These are phyloP conservation scores for Vimba vimba DNA, from an alignment of 2,113 vertebrate genomes.

Conservation along the genomic window DNA sequence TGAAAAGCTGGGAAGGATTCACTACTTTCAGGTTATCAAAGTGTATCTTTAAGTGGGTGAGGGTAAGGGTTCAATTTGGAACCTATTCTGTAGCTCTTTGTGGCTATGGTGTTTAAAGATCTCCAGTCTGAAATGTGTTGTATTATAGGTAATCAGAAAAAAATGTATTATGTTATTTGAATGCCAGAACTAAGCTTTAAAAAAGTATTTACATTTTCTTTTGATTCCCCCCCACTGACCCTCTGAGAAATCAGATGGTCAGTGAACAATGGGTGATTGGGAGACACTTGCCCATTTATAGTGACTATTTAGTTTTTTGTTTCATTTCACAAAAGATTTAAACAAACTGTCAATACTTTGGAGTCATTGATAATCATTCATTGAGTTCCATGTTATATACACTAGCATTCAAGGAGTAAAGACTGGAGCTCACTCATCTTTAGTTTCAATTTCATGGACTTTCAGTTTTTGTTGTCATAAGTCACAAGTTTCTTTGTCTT, in stretches of 20 bases:
- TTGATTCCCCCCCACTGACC: not conserved
- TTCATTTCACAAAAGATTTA: not conserved
- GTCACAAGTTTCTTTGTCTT: too few species aligned
- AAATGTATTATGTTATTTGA: not conserved
- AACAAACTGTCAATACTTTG: not conserved
- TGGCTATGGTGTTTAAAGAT: not conserved
- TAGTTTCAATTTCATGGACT: too few species aligned
- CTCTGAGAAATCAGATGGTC: not conserved
- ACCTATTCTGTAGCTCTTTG: not conserved
- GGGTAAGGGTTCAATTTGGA: not conserved
- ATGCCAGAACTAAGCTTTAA: not conserved
- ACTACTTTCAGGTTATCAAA: constrained; percentile 31
- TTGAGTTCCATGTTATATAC: too few species aligned
- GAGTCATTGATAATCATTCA: not conserved
- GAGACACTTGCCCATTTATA: not conserved
- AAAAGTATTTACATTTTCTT: not conserved
- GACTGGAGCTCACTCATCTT: too few species aligned
- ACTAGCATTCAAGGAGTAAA: too few species aligned
- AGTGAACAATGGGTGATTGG: not conserved
- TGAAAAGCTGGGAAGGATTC: constrained; percentile 12
- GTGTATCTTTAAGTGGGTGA: constrained; percentile 10
- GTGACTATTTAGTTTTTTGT: not conserved
- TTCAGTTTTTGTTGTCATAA: too few species aligned
- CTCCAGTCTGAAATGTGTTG: not conserved
- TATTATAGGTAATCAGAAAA: not conserved